These are phyloP conservation scores for Drosophila birchii DNA, from an alignment of 2,888 invertebrate genomes.

Conservation along the genomic window DNA sequence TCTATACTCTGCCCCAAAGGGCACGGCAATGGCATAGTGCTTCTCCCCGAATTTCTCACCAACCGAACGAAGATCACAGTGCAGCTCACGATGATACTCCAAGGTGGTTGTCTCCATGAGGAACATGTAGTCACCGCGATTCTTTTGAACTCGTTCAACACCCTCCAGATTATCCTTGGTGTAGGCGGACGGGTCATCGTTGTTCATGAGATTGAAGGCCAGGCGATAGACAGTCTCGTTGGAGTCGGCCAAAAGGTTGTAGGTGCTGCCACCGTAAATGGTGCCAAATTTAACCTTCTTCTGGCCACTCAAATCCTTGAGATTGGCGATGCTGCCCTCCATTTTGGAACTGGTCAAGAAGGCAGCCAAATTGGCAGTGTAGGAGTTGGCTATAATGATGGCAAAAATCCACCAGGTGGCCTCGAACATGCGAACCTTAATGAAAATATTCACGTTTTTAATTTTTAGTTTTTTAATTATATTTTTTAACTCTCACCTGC, in stretches of 20 bases:
- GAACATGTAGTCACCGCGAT: constrained; percentile 93
- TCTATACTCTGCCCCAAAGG: constrained; percentile 90
- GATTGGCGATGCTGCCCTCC: constrained; percentile 94
- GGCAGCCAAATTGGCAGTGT: constrained; percentile 97
- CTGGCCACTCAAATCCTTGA: constrained; percentile 95
- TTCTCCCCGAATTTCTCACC: constrained; percentile 94
- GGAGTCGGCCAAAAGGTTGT: constrained; percentile 94
- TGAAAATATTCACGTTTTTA: too few relatives aligned
- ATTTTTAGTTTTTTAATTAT: too few relatives aligned
- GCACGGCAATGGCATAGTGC: constrained; percentile 97
- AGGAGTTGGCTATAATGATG: constrained; percentile 92
- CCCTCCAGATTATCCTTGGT: constrained; percentile 92
- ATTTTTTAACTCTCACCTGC: constrained; percentile 83
- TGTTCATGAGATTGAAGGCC: constrained; percentile 95
- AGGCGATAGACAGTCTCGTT: constrained; percentile 93
- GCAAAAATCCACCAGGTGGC: constrained; percentile 94
- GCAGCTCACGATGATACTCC: constrained; percentile 93
- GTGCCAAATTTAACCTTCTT: constrained; percentile 97
- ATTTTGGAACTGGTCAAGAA: constrained; percentile 95
- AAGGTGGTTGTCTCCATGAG: constrained; percentile 98
- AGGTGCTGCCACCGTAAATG: constrained; percentile 93
- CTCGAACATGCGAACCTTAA: constrained; percentile 88
- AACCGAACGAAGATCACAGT: constrained; percentile 92
- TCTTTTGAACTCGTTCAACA: constrained; percentile 90
- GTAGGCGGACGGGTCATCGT: constrained; percentile 92